These are phyloP conservation scores for Scophthalmus maximus DNA, from an alignment of 2,113 vertebrate genomes.

Conservation along the genomic window DNA sequence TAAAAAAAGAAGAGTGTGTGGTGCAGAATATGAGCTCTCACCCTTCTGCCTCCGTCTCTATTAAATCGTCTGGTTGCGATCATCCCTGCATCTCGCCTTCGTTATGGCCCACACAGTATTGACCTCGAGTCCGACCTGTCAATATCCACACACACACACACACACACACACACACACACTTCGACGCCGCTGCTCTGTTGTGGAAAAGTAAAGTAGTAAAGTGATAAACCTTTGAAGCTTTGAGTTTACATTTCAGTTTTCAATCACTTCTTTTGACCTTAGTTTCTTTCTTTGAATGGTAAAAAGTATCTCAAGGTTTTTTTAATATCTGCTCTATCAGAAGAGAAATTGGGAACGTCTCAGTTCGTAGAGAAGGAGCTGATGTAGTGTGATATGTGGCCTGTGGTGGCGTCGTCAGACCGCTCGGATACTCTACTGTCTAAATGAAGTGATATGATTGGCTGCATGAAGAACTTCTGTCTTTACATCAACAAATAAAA, in stretches of 20 bases:
- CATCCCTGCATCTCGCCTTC: slow-evolving; percentile 56
- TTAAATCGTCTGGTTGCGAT: slow-evolving; percentile 47
- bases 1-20: slow-evolving; percentile 25
- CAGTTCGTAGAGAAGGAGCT: too few relatives aligned
- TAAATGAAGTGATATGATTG: background rate
- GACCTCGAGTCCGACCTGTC: slow-evolving; percentile 56
- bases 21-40: slow-evolving; percentile 39
- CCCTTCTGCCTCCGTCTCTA: slow-evolving; percentile 37
- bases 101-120: slow-evolving; percentile 65
- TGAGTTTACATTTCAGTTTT: rapidly evolving
- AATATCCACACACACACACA: slow-evolving; percentile 38
- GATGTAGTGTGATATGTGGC: too few relatives aligned
- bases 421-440: too few relatives aligned
- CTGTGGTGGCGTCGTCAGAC: too few relatives aligned
- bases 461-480: background rate
- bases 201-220: too few relatives aligned
- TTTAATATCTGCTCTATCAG: too few relatives aligned
- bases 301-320: too few relatives aligned
- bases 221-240: slow-evolving; percentile 14
- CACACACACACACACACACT: slow-evolving; percentile 7
- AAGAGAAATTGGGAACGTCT: too few relatives aligned
- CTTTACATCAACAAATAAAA: background rate
- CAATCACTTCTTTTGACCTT: too few relatives aligned
- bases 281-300: too few relatives aligned
- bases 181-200: background rate